Evolutionary conservation across 2,797 vertebrate species (phyloP), one percentile per base, ranked within the genome.

Genomic region (Chelon auratus): DNA sequence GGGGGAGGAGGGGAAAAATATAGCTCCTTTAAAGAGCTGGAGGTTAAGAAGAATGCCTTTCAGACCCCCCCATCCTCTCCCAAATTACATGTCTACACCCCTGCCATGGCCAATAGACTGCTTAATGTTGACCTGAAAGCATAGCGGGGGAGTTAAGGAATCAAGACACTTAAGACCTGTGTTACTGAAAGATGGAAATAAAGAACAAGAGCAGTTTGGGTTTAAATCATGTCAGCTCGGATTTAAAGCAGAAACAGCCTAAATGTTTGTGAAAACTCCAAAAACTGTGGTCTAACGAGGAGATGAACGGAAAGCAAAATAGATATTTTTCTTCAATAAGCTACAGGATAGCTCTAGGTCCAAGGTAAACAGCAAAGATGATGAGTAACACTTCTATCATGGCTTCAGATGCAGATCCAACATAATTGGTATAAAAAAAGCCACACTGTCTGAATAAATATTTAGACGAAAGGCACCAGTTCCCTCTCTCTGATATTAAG

Each of bases 61-160:
- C 86, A 93, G 88, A 79, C 84, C 85, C 86, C 78, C 87, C 48
- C 65, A 61, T 65, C 80, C 86, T 79, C 73, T 87, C 75, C 90
- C 89, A 94, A 94, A 95, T 92, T 90, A 93, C 89, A 93, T 86
- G 91, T 92, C 92, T 93, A 90, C 86, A 90, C 80, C 90, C 91
- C 90, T 92, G 88, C 89, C 82, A 84, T 69, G 84, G 85, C 89
- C 88, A 91, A 89, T 80, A 80, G 86, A 87, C 89, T 80, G 88
- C 87, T 89, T 91, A 85, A 92, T 82, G 86, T 88, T 89, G 86
- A 93, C 81, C 90, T 83, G 85, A 89, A 91, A 85, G 86, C 48
- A 17, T 75, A 87, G 81, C 61, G 72, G 83, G 80, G 83, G 80
- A 88, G 78, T 83, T 86, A 82, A 82, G 67, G 82, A 85, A 87